A percentile compares a stretch with the other conserved stretches of the same genome.
These are phyloP conservation scores for Macquaria ambigua DNA, from an alignment of 2,113 vertebrate species.

Conservation along the genomic window DNA sequence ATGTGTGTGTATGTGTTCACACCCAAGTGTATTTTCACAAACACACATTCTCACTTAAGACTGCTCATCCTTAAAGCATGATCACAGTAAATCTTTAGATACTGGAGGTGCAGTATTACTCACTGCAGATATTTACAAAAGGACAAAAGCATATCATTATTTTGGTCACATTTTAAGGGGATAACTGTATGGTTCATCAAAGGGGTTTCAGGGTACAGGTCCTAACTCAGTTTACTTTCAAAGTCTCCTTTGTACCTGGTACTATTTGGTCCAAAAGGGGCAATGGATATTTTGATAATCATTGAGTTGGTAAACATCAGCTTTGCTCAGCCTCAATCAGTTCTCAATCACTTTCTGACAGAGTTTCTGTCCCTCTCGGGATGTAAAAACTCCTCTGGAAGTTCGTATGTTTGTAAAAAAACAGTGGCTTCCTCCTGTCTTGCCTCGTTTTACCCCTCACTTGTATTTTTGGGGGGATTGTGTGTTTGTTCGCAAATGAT, in stretches of 20 bases:
- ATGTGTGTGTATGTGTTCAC: conserved; percentile 13
- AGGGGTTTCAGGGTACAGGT: neutral
- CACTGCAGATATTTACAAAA: neutral
- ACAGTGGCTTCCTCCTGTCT: neutral
- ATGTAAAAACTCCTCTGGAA: neutral
- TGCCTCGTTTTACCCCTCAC: neutral
- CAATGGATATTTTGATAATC: neutral
- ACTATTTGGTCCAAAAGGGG: neutral
- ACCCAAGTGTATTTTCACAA: conserved; percentile 55
- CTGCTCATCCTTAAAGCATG: conserved; percentile 31
- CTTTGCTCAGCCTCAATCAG: no score
- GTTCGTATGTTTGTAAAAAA: neutral
- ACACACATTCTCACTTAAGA: conserved; percentile 53
- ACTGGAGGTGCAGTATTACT: neutral
- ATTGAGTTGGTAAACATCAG: neutral
- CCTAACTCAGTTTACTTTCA: neutral
- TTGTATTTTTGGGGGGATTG: neutral
- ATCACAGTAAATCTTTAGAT: neutral
- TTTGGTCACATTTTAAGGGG: neutral
- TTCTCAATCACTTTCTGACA: no score
- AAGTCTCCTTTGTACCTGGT: neutral
- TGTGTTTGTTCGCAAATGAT: conserved; percentile 31
- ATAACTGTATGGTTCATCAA: neutral
- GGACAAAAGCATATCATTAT: neutral
- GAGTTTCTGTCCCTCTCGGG: neutral